Evolutionary conservation across 2,797 vertebrate species (phyloP).

Genomic region (Rhinophrynus dorsalis): DNA sequence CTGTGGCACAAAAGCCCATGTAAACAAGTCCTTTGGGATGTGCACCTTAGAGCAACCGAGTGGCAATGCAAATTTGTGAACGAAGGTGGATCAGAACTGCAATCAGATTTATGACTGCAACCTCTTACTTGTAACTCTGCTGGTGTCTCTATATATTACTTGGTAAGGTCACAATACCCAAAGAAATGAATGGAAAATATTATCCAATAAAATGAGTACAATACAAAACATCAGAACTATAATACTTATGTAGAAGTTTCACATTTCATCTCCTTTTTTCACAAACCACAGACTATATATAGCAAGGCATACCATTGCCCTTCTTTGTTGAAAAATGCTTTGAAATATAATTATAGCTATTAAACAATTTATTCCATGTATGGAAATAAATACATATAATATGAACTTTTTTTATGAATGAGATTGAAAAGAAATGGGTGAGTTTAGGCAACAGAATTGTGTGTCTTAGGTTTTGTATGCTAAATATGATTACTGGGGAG

Average conservation of each 20-base stretch:
- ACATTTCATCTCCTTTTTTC: constrained; percentile 21
- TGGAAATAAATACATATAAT: constrained; percentile 5
- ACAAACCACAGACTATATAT: constrained; percentile 40
- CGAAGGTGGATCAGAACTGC: too few species aligned
- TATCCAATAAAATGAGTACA: constrained; percentile 27
- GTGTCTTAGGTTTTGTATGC: too few species aligned
- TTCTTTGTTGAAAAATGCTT: constrained; percentile 21
- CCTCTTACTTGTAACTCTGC: constrained; percentile 20
- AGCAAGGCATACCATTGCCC: constrained; percentile 8
- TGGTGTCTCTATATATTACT: constrained; percentile 20
- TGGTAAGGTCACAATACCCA: constrained; percentile 21
- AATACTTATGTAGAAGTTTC: constrained; percentile 27
- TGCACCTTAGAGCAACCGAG: too few species aligned
- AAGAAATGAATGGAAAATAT: constrained; percentile 35
- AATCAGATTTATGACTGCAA: too few species aligned
- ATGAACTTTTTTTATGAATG: not conserved
- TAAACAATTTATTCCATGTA: constrained; percentile 12
- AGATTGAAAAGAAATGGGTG: not conserved
- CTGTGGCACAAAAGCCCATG: too few species aligned
- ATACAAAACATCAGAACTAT: constrained; percentile 35
- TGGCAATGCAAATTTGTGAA: too few species aligned
- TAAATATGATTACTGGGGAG: too few species aligned
- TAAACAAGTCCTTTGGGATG: too few species aligned
- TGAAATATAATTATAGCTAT: constrained; percentile 16
- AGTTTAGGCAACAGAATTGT: too few species aligned